phyloP scores from a whole-genome alignment of 2,797 vertebrate species.

The Erithacus rubecula region DNA sequence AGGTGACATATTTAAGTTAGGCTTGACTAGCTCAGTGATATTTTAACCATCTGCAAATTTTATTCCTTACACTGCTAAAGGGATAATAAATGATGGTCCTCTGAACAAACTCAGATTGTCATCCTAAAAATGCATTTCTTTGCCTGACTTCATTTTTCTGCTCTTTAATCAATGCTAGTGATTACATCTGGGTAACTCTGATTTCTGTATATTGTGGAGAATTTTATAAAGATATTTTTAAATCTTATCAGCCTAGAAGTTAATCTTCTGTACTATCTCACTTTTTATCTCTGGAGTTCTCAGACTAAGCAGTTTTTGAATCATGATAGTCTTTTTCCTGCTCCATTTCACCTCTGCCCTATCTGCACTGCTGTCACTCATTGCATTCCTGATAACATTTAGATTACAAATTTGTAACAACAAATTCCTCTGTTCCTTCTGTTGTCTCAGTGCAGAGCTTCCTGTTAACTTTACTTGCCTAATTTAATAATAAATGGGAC shows the following conservation, averaged over 20 bases:
- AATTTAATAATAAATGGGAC: background rate
- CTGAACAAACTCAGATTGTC: background rate
- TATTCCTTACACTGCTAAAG: background rate
- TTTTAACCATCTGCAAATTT: background rate
- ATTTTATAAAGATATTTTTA: background rate
- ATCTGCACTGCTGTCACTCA: background rate
- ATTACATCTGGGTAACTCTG: background rate
- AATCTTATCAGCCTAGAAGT: background rate
- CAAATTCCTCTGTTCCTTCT: background rate
- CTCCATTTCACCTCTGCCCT: background rate
- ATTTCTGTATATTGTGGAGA: background rate
- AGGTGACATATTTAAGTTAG: background rate
- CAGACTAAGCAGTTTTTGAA: background rate
- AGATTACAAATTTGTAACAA: background rate
- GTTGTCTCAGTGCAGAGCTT: background rate
- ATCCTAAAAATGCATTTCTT: background rate
- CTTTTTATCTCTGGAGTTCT: background rate
- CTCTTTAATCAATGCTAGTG: background rate
- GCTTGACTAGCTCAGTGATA: background rate
- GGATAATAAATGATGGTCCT: background rate
- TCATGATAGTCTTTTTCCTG: background rate
- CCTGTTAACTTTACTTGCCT: background rate
- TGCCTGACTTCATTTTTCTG: background rate
- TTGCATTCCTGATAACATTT: background rate
- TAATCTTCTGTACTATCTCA: background rate